phyloP scores from a whole-genome alignment of 1,140 invertebrate species.

The Drosophila insularis region DNA sequence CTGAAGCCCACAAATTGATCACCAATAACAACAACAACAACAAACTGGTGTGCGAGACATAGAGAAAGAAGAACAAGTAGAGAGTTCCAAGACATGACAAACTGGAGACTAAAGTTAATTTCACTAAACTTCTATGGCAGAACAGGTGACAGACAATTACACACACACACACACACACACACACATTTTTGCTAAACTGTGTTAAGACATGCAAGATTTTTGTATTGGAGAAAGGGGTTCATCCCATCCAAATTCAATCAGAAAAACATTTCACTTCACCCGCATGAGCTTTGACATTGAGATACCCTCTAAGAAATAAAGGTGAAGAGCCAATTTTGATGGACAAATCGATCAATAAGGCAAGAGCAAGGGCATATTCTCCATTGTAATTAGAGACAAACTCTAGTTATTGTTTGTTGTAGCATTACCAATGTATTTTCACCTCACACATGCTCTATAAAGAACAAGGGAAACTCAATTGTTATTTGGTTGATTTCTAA shows the following conservation, averaged over 20 bases:
- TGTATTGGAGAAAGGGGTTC: conserved; percentile 45
- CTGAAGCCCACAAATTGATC: background rate
- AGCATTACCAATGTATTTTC: no score
- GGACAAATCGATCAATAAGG: no score
- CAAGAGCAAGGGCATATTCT: no score
- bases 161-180: conserved; percentile 36
- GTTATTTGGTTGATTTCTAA: no score
- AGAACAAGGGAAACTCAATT: no score
- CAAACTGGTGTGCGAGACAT: conserved; percentile 61
- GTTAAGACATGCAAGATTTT: conserved; percentile 39
- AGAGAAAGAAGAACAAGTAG: conserved; percentile 48
- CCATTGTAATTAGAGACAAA: no score
- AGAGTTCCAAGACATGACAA: conserved; percentile 19
- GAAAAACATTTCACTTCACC: conserved; percentile 17
- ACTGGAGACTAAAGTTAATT: conserved; percentile 48
- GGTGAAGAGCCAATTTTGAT: no score
- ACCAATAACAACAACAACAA: background rate
- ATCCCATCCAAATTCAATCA: conserved; percentile 28
- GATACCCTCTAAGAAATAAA: no score
- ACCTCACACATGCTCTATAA: no score
- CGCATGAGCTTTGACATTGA: background rate
- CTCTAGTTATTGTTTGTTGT: no score
- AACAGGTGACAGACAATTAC: conserved; percentile 16
- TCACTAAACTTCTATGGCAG: conserved; percentile 51
- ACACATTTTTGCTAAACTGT: conserved; percentile 48